Evolutionary conservation across 2,797 vertebrate species (phyloP).

Genomic region (Octomys mimax): DNA sequence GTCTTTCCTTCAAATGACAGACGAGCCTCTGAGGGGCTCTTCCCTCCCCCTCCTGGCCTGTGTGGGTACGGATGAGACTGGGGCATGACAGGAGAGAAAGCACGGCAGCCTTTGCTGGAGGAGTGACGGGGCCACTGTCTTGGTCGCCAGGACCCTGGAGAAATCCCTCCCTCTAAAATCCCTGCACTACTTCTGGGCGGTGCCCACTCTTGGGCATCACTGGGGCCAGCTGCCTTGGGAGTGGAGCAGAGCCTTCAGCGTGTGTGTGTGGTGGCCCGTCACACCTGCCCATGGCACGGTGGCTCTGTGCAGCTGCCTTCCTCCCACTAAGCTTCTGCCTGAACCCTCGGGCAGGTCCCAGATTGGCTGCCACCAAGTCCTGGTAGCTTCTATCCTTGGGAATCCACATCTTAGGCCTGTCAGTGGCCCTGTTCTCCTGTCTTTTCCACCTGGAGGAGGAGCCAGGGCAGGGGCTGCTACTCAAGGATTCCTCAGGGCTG

Average conservation of each 20-base stretch:
- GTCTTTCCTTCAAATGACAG: not conserved
- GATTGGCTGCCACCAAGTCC: not conserved
- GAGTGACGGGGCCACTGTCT: not conserved
- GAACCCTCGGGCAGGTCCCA: not conserved
- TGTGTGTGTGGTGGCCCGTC: fast-evolving
- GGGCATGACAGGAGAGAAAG: too few relatives aligned
- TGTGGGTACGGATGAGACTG: too few relatives aligned
- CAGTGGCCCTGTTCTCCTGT: not conserved
- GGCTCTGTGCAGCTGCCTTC: not conserved
- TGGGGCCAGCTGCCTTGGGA: fast-evolving
- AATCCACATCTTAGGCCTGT: not conserved
- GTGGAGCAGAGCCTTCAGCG: not conserved
- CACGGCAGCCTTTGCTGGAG: not conserved
- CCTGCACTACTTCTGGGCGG: fast-evolving
- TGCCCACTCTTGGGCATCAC: not conserved
- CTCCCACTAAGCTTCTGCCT: fast-evolving
- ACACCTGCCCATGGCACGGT: not conserved
- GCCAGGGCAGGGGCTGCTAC: not conserved
- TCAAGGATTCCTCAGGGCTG: not conserved
- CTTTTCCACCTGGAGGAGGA: not conserved
- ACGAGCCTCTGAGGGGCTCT: not conserved
- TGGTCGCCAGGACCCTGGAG: not conserved
- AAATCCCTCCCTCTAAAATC: not conserved
- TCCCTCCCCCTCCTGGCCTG: not conserved
- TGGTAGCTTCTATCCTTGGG: not conserved